Conservation (phyloP, 2,797 vertebrate genomes). For the Chanos chanos region DNA sequence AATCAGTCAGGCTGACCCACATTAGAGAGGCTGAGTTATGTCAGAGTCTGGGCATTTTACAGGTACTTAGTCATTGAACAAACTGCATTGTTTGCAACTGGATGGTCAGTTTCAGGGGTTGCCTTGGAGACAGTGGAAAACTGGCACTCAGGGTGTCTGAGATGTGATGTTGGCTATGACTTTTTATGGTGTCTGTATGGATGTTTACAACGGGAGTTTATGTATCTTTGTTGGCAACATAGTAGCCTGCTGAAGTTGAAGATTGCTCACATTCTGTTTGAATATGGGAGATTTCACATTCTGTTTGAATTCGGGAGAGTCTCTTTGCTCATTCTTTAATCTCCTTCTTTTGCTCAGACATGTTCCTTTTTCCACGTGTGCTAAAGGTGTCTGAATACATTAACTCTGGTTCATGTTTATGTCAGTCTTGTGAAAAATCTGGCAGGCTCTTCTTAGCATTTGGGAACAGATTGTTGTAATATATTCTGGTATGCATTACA, state of each 20-base stretch:
- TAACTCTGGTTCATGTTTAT: not conserved
- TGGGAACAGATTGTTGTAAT: not conserved
- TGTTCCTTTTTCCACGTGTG: conserved; percentile 5
- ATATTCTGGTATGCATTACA: not conserved
- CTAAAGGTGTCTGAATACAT: not conserved
- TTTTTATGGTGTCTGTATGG: too few relatives aligned
- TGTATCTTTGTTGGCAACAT: too few relatives aligned
- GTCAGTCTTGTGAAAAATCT: not conserved
- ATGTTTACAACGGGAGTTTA: too few relatives aligned
- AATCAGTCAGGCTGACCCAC: not conserved
- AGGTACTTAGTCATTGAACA: conserved; percentile 16
- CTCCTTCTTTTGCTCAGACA: conserved; percentile 10
- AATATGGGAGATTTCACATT: not conserved
- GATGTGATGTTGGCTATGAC: not conserved
- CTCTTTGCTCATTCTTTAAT: not conserved
- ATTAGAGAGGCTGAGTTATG: conserved; percentile 28
- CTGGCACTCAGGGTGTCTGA: conserved; percentile 4
- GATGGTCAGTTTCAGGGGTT: not conserved
- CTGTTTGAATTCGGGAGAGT: not conserved
- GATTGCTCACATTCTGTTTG: not conserved
- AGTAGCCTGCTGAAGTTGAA: too few relatives aligned
- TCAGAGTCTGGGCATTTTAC: conserved; percentile 47
- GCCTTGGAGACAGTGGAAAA: conserved; percentile 26
- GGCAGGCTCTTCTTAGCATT: not conserved
- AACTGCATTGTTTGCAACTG: conserved; percentile 17